These are phyloP conservation scores for Micrastur ruficollis DNA, from an alignment of 2,797 vertebrate species.

Conservation along the genomic window DNA sequence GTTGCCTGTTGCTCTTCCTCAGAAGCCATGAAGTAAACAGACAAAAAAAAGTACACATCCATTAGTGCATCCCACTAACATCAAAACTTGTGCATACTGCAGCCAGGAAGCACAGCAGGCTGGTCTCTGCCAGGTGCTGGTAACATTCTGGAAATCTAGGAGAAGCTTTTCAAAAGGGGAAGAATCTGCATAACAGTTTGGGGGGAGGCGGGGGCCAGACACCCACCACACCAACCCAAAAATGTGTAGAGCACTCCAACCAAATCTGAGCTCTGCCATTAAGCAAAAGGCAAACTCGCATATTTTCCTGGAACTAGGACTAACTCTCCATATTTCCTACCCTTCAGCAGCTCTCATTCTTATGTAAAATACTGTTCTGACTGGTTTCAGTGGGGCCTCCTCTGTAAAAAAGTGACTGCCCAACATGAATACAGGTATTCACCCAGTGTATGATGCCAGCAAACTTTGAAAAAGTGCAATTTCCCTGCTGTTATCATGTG, in stretches of 20 bases:
- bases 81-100: neutral
- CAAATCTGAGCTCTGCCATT: neutral
- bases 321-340: neutral
- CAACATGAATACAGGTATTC: neutral
- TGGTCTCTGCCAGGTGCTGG: neutral
- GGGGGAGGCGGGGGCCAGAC: rapidly evolving
- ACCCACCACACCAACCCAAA: neutral
- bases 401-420: neutral
- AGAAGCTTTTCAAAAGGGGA: neutral
- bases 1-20: neutral
- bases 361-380: neutral
- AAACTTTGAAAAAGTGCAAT: neutral
- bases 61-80: neutral
- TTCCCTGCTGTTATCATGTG: neutral
- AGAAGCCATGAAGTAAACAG: neutral
- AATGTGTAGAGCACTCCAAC: neutral
- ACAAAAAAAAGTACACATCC: rapidly evolving
- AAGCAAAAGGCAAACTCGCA: neutral
- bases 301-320: neutral
- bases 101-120: neutral
- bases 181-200: neutral
- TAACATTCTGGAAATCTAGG: neutral
- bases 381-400: neutral
- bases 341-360: neutral
- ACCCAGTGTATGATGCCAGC: neutral